These are phyloP conservation scores for Canis aureus DNA, from an alignment of 2,113 vertebrate species.

Conservation along the genomic window DNA sequence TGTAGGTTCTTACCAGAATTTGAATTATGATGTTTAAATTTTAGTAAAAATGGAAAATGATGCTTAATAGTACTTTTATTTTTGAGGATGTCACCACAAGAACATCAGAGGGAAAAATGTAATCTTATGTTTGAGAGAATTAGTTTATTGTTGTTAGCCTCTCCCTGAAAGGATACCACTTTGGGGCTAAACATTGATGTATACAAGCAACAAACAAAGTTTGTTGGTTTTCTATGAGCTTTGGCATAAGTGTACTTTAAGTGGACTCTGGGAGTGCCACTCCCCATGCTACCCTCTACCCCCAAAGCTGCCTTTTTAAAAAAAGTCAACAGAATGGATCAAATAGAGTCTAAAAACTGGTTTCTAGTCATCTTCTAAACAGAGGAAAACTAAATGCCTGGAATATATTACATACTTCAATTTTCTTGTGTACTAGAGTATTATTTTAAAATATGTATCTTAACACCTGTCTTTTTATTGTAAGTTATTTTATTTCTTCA, in stretches of 20 bases:
- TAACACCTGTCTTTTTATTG: neutral
- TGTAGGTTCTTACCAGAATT: constrained; percentile 4
- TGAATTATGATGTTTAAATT: constrained; percentile 1
- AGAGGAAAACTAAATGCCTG: neutral
- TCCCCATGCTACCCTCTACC: neutral
- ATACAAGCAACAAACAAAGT: neutral
- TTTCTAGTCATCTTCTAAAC: neutral
- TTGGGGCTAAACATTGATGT: neutral
- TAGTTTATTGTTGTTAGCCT: neutral
- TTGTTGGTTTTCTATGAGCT: neutral
- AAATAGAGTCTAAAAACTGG: neutral
- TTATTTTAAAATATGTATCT: neutral
- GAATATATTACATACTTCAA: neutral
- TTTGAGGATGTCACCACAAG: neutral
- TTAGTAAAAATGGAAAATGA: constrained; percentile 1
- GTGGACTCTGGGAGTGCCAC: neutral
- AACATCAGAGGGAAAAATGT: neutral
- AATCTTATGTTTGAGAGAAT: constrained; percentile 12
- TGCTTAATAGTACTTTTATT: constrained; percentile 37
- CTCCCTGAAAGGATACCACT: neutral
- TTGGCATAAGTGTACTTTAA: neutral
- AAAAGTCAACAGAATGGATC: neutral
- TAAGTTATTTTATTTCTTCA: constrained; percentile 35
- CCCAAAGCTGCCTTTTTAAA: neutral
- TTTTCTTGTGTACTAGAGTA: constrained; percentile 31